These are phyloP conservation scores for Plagiodera versicolora DNA, from an alignment of 2,888 invertebrate species.

Conservation along the genomic window DNA sequence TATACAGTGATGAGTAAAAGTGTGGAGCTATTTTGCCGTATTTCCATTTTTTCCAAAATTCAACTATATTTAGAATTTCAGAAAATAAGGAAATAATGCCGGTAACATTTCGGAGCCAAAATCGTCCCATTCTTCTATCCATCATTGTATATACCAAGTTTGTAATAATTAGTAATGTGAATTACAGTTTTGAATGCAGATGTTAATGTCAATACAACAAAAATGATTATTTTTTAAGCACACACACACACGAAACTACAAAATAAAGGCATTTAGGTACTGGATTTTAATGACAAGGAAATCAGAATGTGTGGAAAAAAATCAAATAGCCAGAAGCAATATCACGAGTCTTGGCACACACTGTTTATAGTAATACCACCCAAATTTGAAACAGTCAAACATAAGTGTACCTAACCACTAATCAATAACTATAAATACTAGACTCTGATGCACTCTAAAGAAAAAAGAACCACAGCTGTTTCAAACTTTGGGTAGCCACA, in stretches of 20 bases:
- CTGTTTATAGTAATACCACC: slow-evolving; percentile 21
- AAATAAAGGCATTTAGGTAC: slow-evolving; percentile 32
- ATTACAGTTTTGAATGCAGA: not conserved
- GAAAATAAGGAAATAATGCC: too few relatives aligned
- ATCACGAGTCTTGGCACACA: slow-evolving; percentile 57
- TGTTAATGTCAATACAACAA: not conserved
- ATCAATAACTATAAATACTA: not conserved
- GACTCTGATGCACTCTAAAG: not conserved
- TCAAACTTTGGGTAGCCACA: not conserved
- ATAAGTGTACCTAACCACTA: slow-evolving; percentile 8
- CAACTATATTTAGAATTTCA: too few relatives aligned
- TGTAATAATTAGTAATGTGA: too few relatives aligned
- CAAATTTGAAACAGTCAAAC: slow-evolving; percentile 15
- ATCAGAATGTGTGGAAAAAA: slow-evolving; percentile 24
- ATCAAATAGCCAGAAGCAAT: slow-evolving; percentile 33
- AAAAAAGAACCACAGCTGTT: not conserved
- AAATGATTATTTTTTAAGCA: slow-evolving; percentile 20
- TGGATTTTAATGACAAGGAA: slow-evolving; percentile 33
- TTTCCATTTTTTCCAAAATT: too few relatives aligned
- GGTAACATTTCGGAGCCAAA: too few relatives aligned
- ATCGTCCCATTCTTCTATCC: too few relatives aligned
- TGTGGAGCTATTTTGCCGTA: too few relatives aligned
- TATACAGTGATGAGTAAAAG: too few relatives aligned
- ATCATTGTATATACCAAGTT: too few relatives aligned
- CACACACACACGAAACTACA: slow-evolving; percentile 41